Percentiles rank a stretch among this genome's conserved stretches.
These are phyloP conservation scores for Nebria salina DNA, from an alignment of 2,888 invertebrate species.

Conservation along the genomic window DNA sequence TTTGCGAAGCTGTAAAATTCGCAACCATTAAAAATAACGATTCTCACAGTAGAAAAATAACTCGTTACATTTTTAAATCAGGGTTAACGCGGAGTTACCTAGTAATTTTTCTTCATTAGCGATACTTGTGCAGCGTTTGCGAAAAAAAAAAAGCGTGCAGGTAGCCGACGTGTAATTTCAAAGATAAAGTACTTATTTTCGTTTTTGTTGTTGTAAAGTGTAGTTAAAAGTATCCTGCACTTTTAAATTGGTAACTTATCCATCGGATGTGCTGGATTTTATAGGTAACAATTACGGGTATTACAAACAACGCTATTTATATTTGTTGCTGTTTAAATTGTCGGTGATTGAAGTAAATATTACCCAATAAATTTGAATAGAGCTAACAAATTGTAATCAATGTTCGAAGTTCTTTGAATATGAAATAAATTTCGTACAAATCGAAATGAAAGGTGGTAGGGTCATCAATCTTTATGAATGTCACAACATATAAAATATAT, in stretches of 20 bases:
- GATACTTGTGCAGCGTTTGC: background rate
- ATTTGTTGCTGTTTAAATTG: too few species aligned
- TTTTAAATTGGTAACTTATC: background rate
- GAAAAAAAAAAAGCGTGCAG: background rate
- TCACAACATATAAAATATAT: background rate
- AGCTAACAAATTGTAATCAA: too few species aligned
- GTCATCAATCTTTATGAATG: conserved; percentile 6
- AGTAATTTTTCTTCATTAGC: conserved; percentile 1
- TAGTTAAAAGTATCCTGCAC: background rate
- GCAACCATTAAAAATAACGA: background rate
- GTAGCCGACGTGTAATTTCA: background rate
- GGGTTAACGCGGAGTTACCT: background rate
- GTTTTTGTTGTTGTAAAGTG: background rate
- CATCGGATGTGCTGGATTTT: too few species aligned
- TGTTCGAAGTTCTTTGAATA: background rate
- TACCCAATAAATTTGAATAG: too few species aligned
- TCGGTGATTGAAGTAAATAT: too few species aligned
- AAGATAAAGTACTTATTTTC: background rate
- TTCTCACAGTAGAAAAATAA: background rate
- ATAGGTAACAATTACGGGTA: too few species aligned
- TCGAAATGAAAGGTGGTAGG: background rate
- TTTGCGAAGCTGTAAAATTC: background rate
- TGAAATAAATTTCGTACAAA: background rate
- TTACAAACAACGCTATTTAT: too few species aligned
- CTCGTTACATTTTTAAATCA: background rate